Percentiles rank a stretch among this genome's conserved stretches.
phyloP scores from a whole-genome alignment of 1,140 invertebrate species.

The Bombus cullumanus region DNA sequence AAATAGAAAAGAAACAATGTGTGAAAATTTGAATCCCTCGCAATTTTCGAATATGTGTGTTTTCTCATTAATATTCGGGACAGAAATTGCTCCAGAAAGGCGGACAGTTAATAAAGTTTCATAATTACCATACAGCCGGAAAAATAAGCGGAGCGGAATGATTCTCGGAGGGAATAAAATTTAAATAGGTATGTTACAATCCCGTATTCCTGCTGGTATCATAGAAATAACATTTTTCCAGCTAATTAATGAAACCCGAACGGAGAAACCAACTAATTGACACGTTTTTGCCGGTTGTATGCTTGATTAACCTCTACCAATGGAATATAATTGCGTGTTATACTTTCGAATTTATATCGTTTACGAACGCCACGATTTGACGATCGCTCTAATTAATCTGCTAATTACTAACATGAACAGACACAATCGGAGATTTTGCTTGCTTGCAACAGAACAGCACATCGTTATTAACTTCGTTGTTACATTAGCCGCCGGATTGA shows the following conservation, averaged over 20 bases:
- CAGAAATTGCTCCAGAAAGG: neutral
- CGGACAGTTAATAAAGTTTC: constrained; percentile 36
- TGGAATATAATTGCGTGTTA: constrained; percentile 37
- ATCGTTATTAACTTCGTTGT: constrained; percentile 29
- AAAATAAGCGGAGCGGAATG: constrained; percentile 11
- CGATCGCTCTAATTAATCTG: constrained; percentile 44
- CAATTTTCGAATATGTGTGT: neutral
- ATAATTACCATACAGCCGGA: constrained; percentile 19
- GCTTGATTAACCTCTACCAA: constrained; percentile 27
- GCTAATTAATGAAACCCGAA: constrained; percentile 38
- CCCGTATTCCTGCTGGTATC: neutral
- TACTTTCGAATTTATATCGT: constrained; percentile 36
- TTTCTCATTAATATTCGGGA: neutral
- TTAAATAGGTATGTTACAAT: neutral
- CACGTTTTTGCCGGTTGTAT: constrained; percentile 4
- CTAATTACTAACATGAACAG: constrained; percentile 30
- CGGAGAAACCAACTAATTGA: constrained; percentile 17
- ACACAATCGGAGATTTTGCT: constrained; percentile 12
- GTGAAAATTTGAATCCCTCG: neutral
- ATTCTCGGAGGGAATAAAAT: constrained; percentile 31
- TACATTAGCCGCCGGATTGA: neutral
- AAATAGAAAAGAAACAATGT: neutral
- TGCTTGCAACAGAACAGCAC: neutral
- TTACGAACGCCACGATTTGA: constrained; percentile 34
- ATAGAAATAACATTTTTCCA: constrained; percentile 14